Conservation (phyloP, 2,888 invertebrate genomes). For the Eupithecia insigniata region DNA sequence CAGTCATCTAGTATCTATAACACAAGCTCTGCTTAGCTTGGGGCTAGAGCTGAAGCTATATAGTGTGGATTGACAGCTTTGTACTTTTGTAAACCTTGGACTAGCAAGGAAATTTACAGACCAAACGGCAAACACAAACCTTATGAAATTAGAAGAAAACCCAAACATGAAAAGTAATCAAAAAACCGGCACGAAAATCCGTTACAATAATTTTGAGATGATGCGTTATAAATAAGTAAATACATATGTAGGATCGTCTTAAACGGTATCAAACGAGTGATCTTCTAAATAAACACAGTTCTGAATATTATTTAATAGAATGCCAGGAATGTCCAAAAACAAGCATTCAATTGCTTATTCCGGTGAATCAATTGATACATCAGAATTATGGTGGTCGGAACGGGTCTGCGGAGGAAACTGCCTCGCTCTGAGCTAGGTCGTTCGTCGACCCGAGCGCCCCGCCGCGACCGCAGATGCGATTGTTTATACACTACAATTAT, state of each 20-base stretch:
- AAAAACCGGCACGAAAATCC: background rate
- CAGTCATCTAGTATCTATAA: too few species aligned
- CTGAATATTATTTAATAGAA: background rate
- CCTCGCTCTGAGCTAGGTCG: conserved; percentile 76
- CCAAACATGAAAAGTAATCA: background rate
- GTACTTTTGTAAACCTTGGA: too few species aligned
- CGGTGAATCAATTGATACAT: conserved; percentile 23
- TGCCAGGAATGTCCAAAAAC: background rate
- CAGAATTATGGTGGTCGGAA: conserved; percentile 41
- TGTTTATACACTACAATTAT: conserved; percentile 78
- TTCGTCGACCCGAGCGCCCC: conserved; percentile 72
- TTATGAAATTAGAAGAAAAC: background rate
- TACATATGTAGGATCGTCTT: background rate
- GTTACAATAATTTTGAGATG: background rate
- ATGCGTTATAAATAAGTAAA: background rate
- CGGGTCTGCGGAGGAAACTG: conserved; percentile 57
- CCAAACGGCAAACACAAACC: background rate
- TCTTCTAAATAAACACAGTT: background rate
- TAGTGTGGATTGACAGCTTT: too few species aligned
- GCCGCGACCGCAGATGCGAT: conserved; percentile 67
- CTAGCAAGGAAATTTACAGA: background rate
- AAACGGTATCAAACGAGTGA: background rate
- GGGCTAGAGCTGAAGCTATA: too few species aligned
- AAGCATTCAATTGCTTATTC: conserved; percentile 15
- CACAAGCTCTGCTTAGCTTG: too few species aligned